Base-by-base conservation (phyloP, 2,797 vertebrate genomes). In the Phylloscopus collybita region DNA sequence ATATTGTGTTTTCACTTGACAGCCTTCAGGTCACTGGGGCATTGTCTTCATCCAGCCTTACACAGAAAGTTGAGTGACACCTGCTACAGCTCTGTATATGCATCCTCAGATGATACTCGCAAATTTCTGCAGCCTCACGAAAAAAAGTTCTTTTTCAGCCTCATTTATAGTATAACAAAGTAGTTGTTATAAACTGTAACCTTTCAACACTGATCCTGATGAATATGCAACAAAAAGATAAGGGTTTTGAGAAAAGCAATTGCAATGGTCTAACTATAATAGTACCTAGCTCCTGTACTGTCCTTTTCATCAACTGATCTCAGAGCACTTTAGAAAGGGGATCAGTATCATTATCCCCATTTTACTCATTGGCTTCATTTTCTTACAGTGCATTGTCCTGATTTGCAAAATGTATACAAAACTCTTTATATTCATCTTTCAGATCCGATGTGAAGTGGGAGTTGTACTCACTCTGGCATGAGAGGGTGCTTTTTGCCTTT, bases 271-370 rank as follows among this genome's bases (percentile, higher is more conserved):
- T 95, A 92, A 80, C 87, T 71, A 90, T 87, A 90, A 96, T 92
- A 93, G 85, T 97, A 96, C 92, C 94, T 95, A 85, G 65, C 90
- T 95, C 90, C 95, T 95, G 67, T 94, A 78, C 81, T 87, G 61
- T 87, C 64, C 93, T 96, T 97, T 97, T 97, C 96, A 97, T 95
- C 95, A 71, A 67, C 91, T 94, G 94, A 92, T 92, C 81, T 95
- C 95, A 94, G 86, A 89, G 93, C 71, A 83, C 94, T 96, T 95
- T 93, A 95, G 93, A 96, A 95, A 96, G 53, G 74, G 97, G 97
- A 96, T 96, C 97, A 80, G 96, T 97, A 96, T 96, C 96, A 97
- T 97, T 96, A 94, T 80, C 94, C 94, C 92, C 96, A 97, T 97
- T 97, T 97, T 97, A 97, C 88, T 97, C 97, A 96, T 82, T 96